A percentile compares a stretch with the other conserved stretches of the same genome.
Conservation (phyloP, 1,140 invertebrate genomes). For the Zaprionus gabonicus region DNA sequence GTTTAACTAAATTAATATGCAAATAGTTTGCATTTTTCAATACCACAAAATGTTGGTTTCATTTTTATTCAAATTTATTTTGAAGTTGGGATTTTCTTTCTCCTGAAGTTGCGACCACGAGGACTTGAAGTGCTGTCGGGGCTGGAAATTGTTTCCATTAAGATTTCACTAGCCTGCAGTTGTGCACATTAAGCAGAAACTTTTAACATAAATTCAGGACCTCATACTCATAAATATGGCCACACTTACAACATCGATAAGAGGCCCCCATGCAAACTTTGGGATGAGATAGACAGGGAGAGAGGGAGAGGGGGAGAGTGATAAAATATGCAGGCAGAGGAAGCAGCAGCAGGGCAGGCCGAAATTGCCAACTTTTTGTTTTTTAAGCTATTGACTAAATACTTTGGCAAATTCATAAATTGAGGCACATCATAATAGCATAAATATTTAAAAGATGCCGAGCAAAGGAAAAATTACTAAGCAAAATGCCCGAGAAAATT, state of each 20-base stretch:
- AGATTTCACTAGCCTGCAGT: slow-evolving; percentile 52
- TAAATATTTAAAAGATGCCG: slow-evolving; percentile 74
- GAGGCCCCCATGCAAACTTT: slow-evolving; percentile 24
- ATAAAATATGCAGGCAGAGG: slow-evolving; percentile 68
- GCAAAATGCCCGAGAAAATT: slow-evolving; percentile 62
- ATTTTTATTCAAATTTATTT: not conserved
- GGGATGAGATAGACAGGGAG: not conserved
- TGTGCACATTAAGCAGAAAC: slow-evolving; percentile 66
- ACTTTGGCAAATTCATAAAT: slow-evolving; percentile 82
- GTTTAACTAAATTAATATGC: not conserved
- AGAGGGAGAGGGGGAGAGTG: not conserved
- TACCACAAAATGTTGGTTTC: not conserved
- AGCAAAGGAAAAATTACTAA: slow-evolving; percentile 46
- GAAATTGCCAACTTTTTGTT: slow-evolving; percentile 36
- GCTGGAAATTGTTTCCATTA: slow-evolving; percentile 47
- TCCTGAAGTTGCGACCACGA: slow-evolving; percentile 16
- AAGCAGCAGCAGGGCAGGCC: slow-evolving; percentile 16
- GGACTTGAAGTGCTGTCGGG: slow-evolving; percentile 25
- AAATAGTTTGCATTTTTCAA: not conserved
- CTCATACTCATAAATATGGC: slow-evolving; percentile 65
- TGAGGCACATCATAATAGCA: slow-evolving; percentile 67
- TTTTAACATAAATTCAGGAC: slow-evolving; percentile 73
- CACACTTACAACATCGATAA: slow-evolving; percentile 59
- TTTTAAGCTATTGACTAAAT: slow-evolving; percentile 79
- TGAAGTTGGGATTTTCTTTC: not conserved